A percentile compares a stretch with the other conserved stretches of the same genome.
phyloP scores from a whole-genome alignment of 2,113 vertebrate species.

The Muntiacus reevesi region DNA sequence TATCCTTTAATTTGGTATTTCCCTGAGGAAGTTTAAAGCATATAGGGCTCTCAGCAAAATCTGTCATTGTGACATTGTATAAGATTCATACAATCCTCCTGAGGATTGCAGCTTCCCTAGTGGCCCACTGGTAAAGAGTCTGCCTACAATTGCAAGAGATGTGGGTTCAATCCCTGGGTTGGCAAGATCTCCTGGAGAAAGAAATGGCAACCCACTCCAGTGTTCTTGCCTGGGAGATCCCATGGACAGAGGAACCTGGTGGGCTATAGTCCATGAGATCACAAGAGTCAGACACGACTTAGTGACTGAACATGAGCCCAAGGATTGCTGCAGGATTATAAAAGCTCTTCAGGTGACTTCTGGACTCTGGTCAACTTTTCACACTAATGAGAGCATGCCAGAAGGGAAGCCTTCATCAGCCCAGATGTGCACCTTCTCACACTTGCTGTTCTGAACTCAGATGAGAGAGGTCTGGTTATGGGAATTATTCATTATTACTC shows the following conservation, averaged over 20 bases:
- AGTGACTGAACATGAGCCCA: background rate
- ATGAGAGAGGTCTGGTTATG: background rate
- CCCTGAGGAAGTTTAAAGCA: conserved; percentile 10
- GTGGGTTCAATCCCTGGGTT: background rate
- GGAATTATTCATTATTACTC: conserved; percentile 43
- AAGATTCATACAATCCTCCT: conserved; percentile 42
- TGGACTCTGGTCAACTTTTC: background rate
- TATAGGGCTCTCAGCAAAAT: conserved; percentile 30
- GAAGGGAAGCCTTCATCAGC: background rate
- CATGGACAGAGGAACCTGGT: background rate
- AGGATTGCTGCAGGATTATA: conserved; percentile 5
- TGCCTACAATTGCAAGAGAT: background rate
- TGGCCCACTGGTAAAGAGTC: background rate
- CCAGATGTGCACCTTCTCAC: conserved; percentile 40
- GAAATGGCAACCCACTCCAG: background rate
- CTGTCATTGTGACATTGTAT: conserved; percentile 50
- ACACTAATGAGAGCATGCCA: background rate
- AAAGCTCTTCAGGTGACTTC: background rate
- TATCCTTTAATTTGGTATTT: conserved; percentile 24
- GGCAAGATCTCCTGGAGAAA: background rate
- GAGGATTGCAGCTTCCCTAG: background rate
- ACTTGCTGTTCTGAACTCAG: background rate
- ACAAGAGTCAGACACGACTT: background rate
- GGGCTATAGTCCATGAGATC: background rate
- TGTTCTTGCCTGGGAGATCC: background rate